Evolutionary conservation across 2,113 vertebrate genomes (phyloP).

Genomic region (Pristiophorus japonicus): DNA sequence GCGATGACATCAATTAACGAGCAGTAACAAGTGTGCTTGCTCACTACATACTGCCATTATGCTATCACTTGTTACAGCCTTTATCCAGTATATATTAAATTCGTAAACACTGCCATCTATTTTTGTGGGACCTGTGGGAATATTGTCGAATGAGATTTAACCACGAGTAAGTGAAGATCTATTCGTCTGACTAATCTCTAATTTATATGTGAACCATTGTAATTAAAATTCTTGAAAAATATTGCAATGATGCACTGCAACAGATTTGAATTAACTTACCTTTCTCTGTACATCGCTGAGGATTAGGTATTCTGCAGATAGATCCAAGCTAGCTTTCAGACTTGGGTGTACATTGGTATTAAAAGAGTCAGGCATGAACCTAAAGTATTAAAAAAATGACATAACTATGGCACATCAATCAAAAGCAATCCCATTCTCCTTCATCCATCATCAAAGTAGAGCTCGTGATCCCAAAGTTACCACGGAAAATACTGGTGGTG

Average conservation of each 20-base stretch:
- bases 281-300: slow-evolving; percentile 92
- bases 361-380: slow-evolving; percentile 87
- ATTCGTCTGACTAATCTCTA: background rate
- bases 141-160: background rate
- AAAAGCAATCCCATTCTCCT: background rate
- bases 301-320: slow-evolving; percentile 87
- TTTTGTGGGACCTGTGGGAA: background rate
- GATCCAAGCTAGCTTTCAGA: slow-evolving; percentile 88
- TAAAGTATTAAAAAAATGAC: slow-evolving; percentile 44
- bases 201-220: background rate
- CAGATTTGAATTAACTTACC: slow-evolving; percentile 54
- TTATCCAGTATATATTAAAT: background rate
- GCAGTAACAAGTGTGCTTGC: background rate
- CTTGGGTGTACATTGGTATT: slow-evolving; percentile 75
- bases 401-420: background rate
- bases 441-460: background rate
- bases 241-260: background rate
- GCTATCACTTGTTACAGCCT: background rate
- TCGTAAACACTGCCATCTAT: background rate
- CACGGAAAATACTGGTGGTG: background rate
- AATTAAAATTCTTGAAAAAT: background rate
- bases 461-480: background rate
- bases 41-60: background rate
- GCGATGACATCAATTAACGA: background rate
- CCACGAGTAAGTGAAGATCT: background rate